Evolutionary conservation across 2,888 invertebrate genomes (phyloP).

Genomic region (Aleiodes alternator): DNA sequence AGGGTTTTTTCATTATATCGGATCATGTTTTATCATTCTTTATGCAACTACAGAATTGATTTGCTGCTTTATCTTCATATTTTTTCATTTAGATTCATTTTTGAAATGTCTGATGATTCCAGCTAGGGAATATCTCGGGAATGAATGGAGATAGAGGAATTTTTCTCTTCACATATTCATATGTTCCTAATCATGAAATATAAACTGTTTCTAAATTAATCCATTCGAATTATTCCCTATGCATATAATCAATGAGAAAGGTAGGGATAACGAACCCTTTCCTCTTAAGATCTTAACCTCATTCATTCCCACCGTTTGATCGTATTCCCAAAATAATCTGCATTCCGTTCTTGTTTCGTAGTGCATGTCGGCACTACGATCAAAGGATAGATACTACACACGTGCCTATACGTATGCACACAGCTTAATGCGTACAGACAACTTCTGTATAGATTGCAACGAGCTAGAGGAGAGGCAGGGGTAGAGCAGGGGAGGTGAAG

Average conservation of each 20-base stretch:
- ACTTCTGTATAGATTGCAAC: conserved; percentile 2
- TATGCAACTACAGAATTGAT: no score
- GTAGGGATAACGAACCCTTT: not conserved
- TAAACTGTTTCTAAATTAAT: not conserved
- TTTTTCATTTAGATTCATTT: not conserved
- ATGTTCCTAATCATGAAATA: no score
- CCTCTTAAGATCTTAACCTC: conserved; percentile 30
- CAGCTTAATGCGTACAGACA: conserved; percentile 9
- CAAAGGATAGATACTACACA: conserved; percentile 27
- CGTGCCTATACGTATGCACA: conserved; percentile 2
- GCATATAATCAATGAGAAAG: not conserved
- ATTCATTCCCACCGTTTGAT: conserved; percentile 40
- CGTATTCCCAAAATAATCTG: conserved; percentile 44
- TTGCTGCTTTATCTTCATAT: not conserved
- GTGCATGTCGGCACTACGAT: conserved; percentile 26
- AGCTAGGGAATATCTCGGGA: no score
- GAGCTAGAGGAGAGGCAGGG: no score
- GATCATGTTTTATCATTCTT: not conserved
- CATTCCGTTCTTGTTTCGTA: conserved; percentile 37
- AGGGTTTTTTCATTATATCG: not conserved
- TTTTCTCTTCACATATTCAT: no score
- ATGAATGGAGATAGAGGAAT: no score
- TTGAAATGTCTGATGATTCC: no score
- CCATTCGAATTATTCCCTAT: not conserved
- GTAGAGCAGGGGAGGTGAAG: no score